Evolutionary conservation across 1,140 invertebrate genomes (phyloP).

Genomic region (Leucophenga varia): DNA sequence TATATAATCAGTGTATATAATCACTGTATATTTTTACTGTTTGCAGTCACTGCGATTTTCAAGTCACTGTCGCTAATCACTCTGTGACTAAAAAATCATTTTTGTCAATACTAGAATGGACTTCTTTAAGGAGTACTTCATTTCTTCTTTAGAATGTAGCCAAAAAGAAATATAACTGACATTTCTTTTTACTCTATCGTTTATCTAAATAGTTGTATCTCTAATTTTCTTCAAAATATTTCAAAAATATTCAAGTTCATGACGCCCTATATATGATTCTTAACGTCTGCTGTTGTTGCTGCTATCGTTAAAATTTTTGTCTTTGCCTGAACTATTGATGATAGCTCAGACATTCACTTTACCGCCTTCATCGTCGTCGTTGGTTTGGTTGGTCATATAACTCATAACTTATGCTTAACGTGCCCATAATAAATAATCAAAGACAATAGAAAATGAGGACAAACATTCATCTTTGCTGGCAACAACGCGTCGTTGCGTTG

Average conservation of each 20-base stretch:
- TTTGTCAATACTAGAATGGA: no score
- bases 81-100: no score
- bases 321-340: background rate
- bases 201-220: no score
- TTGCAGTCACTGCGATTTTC: no score
- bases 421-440: constrained; percentile 16
- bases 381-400: constrained; percentile 2
- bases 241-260: constrained; percentile 5
- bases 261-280: constrained; percentile 5
- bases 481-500: no score
- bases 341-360: background rate
- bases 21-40: no score
- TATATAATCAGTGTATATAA: no score
- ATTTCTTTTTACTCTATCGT: no score
- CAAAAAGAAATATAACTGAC: no score
- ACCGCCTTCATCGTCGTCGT: background rate
- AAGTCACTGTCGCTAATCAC: no score
- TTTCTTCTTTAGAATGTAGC: no score
- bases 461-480: constrained; percentile 12
- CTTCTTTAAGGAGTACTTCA: no score
- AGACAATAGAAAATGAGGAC: constrained; percentile 18
- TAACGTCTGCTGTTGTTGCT: background rate
- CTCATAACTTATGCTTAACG: constrained; percentile 18
- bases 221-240: constrained; percentile 1
- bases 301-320: background rate